These are phyloP conservation scores for Eulemur rufifrons DNA, from an alignment of 2,113 vertebrate species.

Conservation along the genomic window DNA sequence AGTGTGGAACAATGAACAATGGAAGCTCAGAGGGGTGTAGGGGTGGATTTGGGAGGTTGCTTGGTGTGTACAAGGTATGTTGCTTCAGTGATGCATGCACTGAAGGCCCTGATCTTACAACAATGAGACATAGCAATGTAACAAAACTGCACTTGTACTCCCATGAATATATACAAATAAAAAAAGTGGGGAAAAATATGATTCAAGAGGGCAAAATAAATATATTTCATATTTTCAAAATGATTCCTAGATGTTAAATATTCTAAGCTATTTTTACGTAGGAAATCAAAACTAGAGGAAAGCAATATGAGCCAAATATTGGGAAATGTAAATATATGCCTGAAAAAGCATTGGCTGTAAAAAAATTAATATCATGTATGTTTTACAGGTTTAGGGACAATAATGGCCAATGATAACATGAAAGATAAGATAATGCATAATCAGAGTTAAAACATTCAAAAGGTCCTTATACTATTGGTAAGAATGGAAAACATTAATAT, in stretches of 20 bases:
- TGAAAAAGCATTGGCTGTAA: neutral
- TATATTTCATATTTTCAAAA: neutral
- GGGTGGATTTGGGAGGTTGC: too few relatives aligned
- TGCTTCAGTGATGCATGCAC: too few relatives aligned
- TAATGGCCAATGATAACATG: neutral
- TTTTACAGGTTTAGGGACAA: neutral
- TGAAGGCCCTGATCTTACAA: too few relatives aligned
- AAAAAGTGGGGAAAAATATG: neutral
- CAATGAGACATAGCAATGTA: too few relatives aligned
- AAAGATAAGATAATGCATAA: neutral
- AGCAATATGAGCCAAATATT: neutral
- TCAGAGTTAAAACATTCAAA: neutral
- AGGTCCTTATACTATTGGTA: neutral
- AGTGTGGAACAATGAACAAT: too few relatives aligned
- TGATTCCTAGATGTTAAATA: neutral
- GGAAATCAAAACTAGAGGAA: neutral
- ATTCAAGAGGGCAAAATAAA: neutral
- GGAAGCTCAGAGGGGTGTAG: too few relatives aligned
- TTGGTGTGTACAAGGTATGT: too few relatives aligned
- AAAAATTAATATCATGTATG: neutral
- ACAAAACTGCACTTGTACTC: too few relatives aligned
- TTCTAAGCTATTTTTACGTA: neutral
- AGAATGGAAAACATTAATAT: neutral
- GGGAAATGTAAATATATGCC: neutral
- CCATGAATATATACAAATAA: too few relatives aligned